Conservation (phyloP, 1,140 invertebrate species). For the Liolophura sinensis region DNA sequence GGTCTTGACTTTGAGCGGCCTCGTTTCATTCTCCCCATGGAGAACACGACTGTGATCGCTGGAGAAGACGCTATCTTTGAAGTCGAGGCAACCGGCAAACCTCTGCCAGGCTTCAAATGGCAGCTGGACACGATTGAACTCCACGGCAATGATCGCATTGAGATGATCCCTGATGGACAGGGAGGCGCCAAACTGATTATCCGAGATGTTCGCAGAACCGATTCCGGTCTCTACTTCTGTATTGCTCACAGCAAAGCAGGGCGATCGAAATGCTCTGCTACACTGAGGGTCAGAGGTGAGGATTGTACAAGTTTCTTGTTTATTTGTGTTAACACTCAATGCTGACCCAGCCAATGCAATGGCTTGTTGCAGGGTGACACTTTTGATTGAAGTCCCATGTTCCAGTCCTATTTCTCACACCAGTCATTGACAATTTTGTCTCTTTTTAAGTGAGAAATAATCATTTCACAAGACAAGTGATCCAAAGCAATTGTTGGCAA, state of each 20-base stretch:
- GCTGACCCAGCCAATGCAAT: no score
- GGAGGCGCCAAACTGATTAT: conserved; percentile 47
- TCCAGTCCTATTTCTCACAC: no score
- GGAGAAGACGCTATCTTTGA: conserved; percentile 48
- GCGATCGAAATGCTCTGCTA: conserved; percentile 46
- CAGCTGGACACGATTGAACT: conserved; percentile 43
- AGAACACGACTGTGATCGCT: conserved; percentile 41
- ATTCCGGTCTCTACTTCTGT: conserved; percentile 51
- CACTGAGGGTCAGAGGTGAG: conserved; percentile 49
- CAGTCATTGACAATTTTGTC: no score
- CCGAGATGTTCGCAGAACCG: conserved; percentile 36
- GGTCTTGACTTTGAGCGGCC: conserved; percentile 35
- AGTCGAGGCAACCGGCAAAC: conserved; percentile 45
- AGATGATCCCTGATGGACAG: conserved; percentile 33
- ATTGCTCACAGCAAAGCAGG: conserved; percentile 45
- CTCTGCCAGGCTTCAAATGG: conserved; percentile 53
- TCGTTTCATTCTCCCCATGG: conserved; percentile 35
- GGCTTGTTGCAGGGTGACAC: no score
- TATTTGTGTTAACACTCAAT: no score
- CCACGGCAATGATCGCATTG: conserved; percentile 26
- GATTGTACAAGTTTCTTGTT: neutral
- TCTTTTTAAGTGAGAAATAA: no score
- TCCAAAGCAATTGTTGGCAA: no score
- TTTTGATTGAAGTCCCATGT: no score
- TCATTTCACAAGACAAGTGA: no score